These are phyloP conservation scores for Ictidomys tridecemlineatus DNA, from an alignment of 2,113 vertebrate genomes.

Conservation along the genomic window DNA sequence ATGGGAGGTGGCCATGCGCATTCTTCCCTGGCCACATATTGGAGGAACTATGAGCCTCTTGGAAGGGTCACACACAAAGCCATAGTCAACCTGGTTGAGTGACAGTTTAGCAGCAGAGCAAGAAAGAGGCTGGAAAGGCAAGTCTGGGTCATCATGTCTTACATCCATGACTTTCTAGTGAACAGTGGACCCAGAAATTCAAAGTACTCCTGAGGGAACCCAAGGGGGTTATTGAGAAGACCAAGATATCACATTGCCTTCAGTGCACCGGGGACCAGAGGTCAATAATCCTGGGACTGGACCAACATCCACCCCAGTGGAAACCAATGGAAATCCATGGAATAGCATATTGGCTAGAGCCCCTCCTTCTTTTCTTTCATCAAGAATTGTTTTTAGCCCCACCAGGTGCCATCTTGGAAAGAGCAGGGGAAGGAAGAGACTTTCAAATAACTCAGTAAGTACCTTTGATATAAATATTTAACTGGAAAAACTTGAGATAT, in stretches of 20 bases:
- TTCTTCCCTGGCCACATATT: background rate
- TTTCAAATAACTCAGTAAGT: background rate
- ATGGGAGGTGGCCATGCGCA: background rate
- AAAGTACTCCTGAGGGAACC: background rate
- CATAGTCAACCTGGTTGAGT: background rate
- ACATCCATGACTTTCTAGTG: background rate
- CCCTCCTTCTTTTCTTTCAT: background rate
- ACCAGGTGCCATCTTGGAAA: background rate
- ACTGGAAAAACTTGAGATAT: background rate
- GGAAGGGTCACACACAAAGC: background rate
- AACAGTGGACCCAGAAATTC: background rate
- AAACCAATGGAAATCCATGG: background rate
- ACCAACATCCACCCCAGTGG: background rate
- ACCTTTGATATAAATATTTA: background rate
- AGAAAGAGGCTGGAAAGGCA: background rate
- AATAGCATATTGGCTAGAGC: background rate
- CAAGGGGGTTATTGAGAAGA: background rate
- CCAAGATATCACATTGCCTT: background rate
- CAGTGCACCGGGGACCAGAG: background rate
- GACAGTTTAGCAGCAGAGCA: background rate
- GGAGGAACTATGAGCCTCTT: background rate
- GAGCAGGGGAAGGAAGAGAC: background rate
- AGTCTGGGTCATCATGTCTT: rapidly evolving
- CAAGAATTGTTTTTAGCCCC: background rate
- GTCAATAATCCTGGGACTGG: background rate